Evolutionary conservation across 35 echinoderm and acorn worm species (phyloP).

Genomic region (Ophiothrix spiculata): DNA sequence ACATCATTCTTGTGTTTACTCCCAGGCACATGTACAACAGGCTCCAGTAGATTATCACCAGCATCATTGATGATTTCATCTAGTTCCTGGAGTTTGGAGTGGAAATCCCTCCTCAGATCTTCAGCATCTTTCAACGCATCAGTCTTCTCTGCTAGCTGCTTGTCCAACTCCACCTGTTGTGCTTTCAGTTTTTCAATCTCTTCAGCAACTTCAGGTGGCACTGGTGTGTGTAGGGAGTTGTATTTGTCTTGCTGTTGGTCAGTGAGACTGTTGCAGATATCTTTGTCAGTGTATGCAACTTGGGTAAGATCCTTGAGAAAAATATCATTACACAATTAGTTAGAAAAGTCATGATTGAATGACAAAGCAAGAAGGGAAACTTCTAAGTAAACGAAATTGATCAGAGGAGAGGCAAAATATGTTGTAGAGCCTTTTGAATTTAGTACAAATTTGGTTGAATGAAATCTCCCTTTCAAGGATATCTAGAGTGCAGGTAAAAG

Average conservation of each 20-base stretch:
- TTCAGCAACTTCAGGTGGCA: constrained; percentile 37
- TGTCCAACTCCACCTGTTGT: constrained; percentile 17
- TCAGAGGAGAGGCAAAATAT: too few species aligned
- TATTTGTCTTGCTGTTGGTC: constrained; percentile 54
- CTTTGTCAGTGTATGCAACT: neutral
- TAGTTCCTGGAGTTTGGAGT: constrained; percentile 15
- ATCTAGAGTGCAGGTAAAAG: too few species aligned
- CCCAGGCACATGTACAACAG: constrained; percentile 51
- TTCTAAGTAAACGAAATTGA: too few species aligned
- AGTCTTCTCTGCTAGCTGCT: constrained; percentile 25
- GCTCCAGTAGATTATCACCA: constrained; percentile 33
- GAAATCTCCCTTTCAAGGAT: too few species aligned
- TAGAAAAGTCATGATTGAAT: too few species aligned
- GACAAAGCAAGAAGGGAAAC: too few species aligned
- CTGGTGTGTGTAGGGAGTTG: constrained; percentile 13
- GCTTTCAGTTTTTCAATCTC: constrained; percentile 48
- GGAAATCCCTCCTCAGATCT: constrained; percentile 45
- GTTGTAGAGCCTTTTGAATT: too few species aligned
- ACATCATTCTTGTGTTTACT: constrained; percentile 56
- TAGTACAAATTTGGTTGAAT: too few species aligned
- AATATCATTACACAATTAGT: neutral
- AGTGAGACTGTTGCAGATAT: neutral
- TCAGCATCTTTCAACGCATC: constrained; percentile 38
- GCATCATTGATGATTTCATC: constrained; percentile 41
- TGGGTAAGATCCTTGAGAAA: constrained; percentile 16